Conservation (phyloP, 2,888 invertebrate genomes). For the Drosophila neutralis region DNA sequence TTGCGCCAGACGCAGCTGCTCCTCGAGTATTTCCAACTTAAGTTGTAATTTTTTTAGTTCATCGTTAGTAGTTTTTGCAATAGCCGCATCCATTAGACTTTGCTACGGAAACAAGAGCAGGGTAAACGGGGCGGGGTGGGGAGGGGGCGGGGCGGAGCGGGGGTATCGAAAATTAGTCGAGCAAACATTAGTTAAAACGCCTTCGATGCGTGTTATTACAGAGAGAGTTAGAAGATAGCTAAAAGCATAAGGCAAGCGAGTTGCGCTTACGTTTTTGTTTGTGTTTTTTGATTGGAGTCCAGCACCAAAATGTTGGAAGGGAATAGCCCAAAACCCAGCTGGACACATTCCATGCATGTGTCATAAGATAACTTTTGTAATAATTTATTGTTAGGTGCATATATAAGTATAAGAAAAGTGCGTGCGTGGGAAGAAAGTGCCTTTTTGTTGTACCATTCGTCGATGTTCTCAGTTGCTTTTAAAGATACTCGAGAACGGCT, state of each 20-base stretch:
- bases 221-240: slow-evolving; percentile 5
- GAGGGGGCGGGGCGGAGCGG: slow-evolving; percentile 21
- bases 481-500: slow-evolving; percentile 81
- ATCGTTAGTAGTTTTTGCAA: slow-evolving; percentile 85
- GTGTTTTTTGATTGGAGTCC: slow-evolving; percentile 28
- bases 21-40: slow-evolving; percentile 86
- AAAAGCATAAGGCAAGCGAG: slow-evolving; percentile 45
- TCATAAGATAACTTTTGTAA: slow-evolving; percentile 1
- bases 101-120: slow-evolving; percentile 83
- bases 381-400: slow-evolving; percentile 5
- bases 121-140: slow-evolving; percentile 21
- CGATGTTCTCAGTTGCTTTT: slow-evolving; percentile 69
- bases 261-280: slow-evolving; percentile 58
- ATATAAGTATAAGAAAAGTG: not conserved
- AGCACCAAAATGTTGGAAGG: slow-evolving; percentile 38
- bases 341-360: slow-evolving; percentile 55
- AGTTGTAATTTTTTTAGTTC: slow-evolving; percentile 87
- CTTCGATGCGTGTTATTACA: slow-evolving; percentile 54
- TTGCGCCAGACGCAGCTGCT: slow-evolving; percentile 85
- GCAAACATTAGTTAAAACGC: slow-evolving; percentile 57
- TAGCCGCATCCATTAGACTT: slow-evolving; percentile 86
- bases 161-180: slow-evolving; percentile 81
- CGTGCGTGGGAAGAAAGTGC: slow-evolving; percentile 27
- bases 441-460: slow-evolving; percentile 38
- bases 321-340: slow-evolving; percentile 35